These are phyloP conservation scores for Pseudobourletiella spinata DNA, from an alignment of 1,140 invertebrate genomes.

Conservation along the genomic window DNA sequence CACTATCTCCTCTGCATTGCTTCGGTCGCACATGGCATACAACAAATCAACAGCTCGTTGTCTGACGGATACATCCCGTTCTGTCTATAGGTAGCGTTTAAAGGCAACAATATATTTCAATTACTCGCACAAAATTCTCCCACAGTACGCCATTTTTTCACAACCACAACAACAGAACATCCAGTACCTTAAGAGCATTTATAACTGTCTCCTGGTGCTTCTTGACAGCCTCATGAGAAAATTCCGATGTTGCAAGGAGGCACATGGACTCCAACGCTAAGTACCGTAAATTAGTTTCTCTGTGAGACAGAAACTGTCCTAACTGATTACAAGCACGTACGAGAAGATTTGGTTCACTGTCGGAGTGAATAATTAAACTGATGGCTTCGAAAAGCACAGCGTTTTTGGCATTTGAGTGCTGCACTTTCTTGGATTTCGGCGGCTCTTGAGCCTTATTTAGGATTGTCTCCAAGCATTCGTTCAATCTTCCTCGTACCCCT, in stretches of 20 bases:
- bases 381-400: slow-evolving; percentile 99
- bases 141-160: too few species aligned
- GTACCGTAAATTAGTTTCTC: slow-evolving; percentile 97
- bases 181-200: slow-evolving; percentile 93
- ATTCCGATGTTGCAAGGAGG: slow-evolving; percentile 96
- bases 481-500: slow-evolving; percentile 84
- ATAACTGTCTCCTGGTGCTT: slow-evolving; percentile 99
- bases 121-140: too few species aligned
- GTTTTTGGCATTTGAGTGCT: slow-evolving; percentile 99
- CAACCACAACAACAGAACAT: too few species aligned
- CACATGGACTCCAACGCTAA: slow-evolving; percentile 99
- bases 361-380: slow-evolving; percentile 98
- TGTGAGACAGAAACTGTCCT: slow-evolving; percentile 95
- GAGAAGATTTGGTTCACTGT: slow-evolving; percentile 92
- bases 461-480: slow-evolving; percentile 99
- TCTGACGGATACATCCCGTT: slow-evolving; percentile 96
- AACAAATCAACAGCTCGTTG: slow-evolving; percentile 98
- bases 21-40: slow-evolving; percentile 99
- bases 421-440: slow-evolving; percentile 99
- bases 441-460: slow-evolving; percentile 99
- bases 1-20: slow-evolving; percentile 98
- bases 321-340: slow-evolving; percentile 98
- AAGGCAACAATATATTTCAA: too few species aligned
- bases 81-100: slow-evolving; percentile 76
- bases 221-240: slow-evolving; percentile 99